Base-by-base conservation (phyloP, 2,888 invertebrate genomes). In the Noctua janthe region DNA sequence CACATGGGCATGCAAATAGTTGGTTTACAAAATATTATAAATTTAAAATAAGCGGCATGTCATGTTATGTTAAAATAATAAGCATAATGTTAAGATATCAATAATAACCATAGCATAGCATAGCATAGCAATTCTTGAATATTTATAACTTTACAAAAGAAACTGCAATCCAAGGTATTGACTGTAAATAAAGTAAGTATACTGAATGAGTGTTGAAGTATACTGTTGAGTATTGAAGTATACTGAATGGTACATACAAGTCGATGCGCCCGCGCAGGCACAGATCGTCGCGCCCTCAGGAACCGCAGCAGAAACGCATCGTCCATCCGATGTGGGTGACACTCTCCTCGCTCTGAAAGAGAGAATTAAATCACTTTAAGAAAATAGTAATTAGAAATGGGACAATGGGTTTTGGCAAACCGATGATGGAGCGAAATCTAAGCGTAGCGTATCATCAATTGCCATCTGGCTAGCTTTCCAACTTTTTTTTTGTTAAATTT, bases 281-380 rank as follows among this genome's bases (percentile, higher is more conserved):
- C 75, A 7, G 76, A 75, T 23, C 62, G n/a, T n/a, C 76, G 62
- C 15, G 49, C 76, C 39, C 76, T 76, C 20, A 76, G 76, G 29
- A 76, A 76, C 29, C 76, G 49, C 29, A 76, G 62, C 75, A 76
- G 49, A 75, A 62, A 76, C 20, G 76, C 62, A 7, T 76, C 76
- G 8, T 76, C 76, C 76, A 76, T 74, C 5, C 76, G 76, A 74
- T 75, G n/a, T 20, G 76, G 76, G 49, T 76, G 76, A 39, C 76
- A 76, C 5, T 76, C 76, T 20, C 76, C 76, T 29, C 76, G 49
- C n/a, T 62, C 76, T 76, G 49, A 62, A 76, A 76, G 8, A 35
- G 43, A 47, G 29, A 17, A 29, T 47, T 7, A 35, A 29, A 62
- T 29, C 6, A 62, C 15, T 62, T 47, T 47, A 10, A 29, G 13